Evolutionary conservation across 1,140 invertebrate species (phyloP).

Genomic region (Pseudoatta argentina): DNA sequence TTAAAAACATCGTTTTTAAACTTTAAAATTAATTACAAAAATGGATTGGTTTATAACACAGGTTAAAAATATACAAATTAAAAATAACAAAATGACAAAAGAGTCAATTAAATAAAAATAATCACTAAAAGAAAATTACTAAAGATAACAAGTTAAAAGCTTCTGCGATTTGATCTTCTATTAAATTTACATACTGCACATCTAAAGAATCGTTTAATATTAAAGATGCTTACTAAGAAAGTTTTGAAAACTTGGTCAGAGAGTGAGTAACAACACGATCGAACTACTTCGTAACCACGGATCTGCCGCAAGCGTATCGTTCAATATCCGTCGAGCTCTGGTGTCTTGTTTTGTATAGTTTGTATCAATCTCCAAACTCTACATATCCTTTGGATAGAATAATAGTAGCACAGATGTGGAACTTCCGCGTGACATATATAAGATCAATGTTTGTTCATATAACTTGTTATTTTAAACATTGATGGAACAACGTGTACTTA

Average conservation of each 20-base stretch:
- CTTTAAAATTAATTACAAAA: too few species aligned
- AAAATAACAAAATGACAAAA: not conserved
- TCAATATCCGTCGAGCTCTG: not conserved
- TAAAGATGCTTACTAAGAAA: slow-evolving; percentile 21
- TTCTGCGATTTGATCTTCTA: not conserved
- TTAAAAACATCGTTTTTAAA: too few species aligned
- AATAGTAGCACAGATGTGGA: not conserved
- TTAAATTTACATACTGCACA: slow-evolving; percentile 24
- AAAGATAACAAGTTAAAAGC: not conserved
- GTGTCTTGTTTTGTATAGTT: slow-evolving; percentile 14
- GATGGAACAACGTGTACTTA: not conserved
- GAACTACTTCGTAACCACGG: not conserved
- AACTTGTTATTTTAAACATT: not conserved
- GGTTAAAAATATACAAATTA: too few species aligned
- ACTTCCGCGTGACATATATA: not conserved
- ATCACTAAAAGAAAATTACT: not conserved
- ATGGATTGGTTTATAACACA: too few species aligned
- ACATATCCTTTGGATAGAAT: not conserved
- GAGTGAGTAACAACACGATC: slow-evolving; percentile 18
- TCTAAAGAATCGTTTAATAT: slow-evolving; percentile 32
- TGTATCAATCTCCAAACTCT: slow-evolving; percentile 40
- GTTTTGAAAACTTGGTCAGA: slow-evolving; percentile 35
- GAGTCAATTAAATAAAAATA: not conserved
- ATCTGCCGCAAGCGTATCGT: slow-evolving; percentile 19
- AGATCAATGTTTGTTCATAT: slow-evolving; percentile 1